Base-by-base conservation (phyloP, 1,140 invertebrate genomes). In the Pomacea maculata region DNA sequence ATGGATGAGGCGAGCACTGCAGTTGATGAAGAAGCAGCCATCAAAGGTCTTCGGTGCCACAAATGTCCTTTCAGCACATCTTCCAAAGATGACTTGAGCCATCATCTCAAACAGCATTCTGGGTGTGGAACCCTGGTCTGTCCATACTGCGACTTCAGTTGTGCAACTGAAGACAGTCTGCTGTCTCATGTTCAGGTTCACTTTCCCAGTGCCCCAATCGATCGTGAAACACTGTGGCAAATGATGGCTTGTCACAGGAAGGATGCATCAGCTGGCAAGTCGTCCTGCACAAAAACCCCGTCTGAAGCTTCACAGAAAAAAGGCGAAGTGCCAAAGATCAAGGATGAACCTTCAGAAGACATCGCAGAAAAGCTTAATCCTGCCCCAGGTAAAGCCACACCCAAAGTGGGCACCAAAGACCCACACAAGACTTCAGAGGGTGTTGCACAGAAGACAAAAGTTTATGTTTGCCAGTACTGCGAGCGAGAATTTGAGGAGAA, bases 391-490 rank as follows among this genome's bases (percentile, higher is more conserved):
- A 57, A 52, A n/a, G 6, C 55, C 21, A 7, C 74, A 11, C 5
- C 74, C 29, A 75, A 55, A 57, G 52, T 25, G 19, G 21, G 21
- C 15, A 54, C 15, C 52, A 52, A 21, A 34, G 72, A 21, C 17
- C 25, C 72, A 10, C 52, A 17, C 72, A 74, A 74, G 21, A 52
- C 79, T 78, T 80, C 82, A 78, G 72, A 78, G 64, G 71, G 72
- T 21, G 12, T 7, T 14, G 3, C 21, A 29, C 57, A 55, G 55
- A n/a, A 57, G 34, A 86, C 86, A 19, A 87, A 87, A 76, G 86
- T 89, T 6, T 90, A 89, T 82, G 87, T 88, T 21, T 90, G 89
- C 81, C 87, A 88, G 77, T 89, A 86, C 78, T 90, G 89, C 86
- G 89, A 90, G 71, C 78, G 88, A 68, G 87, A 88, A 68, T 90